phyloP scores from a whole-genome alignment of 2,797 vertebrate genomes.

The Hybognathus amarus region DNA sequence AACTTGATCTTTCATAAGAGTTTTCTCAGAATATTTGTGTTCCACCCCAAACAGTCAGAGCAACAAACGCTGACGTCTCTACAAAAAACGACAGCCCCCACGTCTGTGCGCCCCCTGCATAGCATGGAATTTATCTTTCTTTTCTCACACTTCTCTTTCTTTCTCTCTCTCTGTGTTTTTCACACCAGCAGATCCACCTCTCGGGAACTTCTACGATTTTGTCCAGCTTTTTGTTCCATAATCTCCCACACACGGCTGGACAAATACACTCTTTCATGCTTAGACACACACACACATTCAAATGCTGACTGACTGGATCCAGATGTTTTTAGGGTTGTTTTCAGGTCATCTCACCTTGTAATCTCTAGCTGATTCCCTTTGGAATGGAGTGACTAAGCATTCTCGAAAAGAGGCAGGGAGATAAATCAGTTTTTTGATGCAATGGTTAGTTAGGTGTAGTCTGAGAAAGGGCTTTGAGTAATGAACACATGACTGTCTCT shows the following conservation, averaged over 20 bases:
- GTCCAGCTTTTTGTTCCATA: constrained; percentile 54
- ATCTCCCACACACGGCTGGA: constrained; percentile 58
- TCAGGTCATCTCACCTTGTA: constrained; percentile 39
- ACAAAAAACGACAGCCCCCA: constrained; percentile 70
- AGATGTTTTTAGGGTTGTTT: constrained; percentile 63
- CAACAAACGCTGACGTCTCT: constrained; percentile 35
- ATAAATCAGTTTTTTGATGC: background rate
- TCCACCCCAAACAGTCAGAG: constrained; percentile 60
- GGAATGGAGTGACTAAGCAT: constrained; percentile 29
- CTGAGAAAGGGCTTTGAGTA: constrained; percentile 41
- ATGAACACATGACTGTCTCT: constrained; percentile 29
- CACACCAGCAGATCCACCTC: constrained; percentile 64
- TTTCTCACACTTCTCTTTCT: constrained; percentile 2
- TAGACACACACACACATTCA: constrained; percentile 36
- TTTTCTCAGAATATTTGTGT: constrained; percentile 68
- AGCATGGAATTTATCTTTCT: constrained; percentile 51
- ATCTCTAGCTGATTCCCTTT: constrained; percentile 33
- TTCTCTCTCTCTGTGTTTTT: constrained; percentile 3
- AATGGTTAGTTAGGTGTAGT: constrained; percentile 22
- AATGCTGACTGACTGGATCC: constrained; percentile 41
- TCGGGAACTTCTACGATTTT: constrained; percentile 57
- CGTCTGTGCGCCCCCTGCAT: constrained; percentile 64
- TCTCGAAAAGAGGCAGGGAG: constrained; percentile 18
- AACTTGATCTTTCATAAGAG: constrained; percentile 55
- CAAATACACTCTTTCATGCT: constrained; percentile 51